Percentiles rank a stretch among this genome's conserved stretches.
phyloP scores from a whole-genome alignment of 2,888 invertebrate genomes.

The Crocallis elinguaria region DNA sequence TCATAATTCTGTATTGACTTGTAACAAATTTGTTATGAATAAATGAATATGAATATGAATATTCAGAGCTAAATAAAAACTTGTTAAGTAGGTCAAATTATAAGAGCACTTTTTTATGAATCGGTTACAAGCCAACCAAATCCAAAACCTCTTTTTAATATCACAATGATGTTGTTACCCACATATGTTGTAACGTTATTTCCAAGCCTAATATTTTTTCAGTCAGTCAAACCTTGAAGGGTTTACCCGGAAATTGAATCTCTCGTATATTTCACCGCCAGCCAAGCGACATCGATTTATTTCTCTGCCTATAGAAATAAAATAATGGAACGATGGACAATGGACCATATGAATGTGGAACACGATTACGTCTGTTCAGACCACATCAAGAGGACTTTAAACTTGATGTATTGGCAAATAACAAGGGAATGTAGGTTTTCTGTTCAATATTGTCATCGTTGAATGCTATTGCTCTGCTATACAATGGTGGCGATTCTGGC shows the following conservation, averaged over 20 bases:
- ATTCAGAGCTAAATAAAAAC: too few relatives aligned
- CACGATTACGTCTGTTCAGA: slow-evolving; percentile 13
- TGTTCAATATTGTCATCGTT: not conserved
- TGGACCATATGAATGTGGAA: slow-evolving; percentile 11
- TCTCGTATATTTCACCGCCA: not conserved
- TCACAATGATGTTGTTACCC: not conserved
- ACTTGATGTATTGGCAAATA: slow-evolving; percentile 16
- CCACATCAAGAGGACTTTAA: slow-evolving; percentile 7
- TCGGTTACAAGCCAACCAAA: not conserved
- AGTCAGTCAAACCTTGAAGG: not conserved
- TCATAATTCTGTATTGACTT: too few relatives aligned
- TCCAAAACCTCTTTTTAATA: not conserved
- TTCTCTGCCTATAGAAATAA: slow-evolving; percentile 18
- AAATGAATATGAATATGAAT: too few relatives aligned
- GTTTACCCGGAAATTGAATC: not conserved
- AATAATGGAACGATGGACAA: slow-evolving; percentile 14
- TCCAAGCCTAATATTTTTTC: not conserved
- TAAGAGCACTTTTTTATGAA: not conserved
- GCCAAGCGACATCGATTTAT: slow-evolving; percentile 12
- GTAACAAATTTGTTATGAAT: too few relatives aligned
- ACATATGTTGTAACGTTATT: too few relatives aligned
- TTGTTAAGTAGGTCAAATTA: too few relatives aligned
- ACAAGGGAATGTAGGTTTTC: slow-evolving; percentile 6
- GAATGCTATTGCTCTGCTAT: too few relatives aligned
- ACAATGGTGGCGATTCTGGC: too few relatives aligned